Base-by-base conservation (phyloP, 2,888 invertebrate genomes). In the Criorhina ranunculi region DNA sequence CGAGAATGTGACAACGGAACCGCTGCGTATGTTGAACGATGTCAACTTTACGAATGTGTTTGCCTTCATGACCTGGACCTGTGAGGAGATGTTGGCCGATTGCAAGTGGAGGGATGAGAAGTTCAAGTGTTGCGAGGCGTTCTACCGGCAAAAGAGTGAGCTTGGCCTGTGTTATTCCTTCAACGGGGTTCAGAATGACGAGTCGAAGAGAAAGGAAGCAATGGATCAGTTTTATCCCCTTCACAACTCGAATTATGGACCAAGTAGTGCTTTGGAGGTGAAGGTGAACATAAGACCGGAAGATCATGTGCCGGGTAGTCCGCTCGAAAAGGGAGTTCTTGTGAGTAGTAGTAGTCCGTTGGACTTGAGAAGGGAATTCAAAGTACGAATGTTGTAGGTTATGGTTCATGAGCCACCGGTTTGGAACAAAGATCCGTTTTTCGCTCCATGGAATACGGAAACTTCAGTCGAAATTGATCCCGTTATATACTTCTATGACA, bases 161-260 rank as follows among this genome's bases (percentile, higher is more conserved):
- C 90, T 90, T 73, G 93, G 93, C 0, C 87, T 92, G 8, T 93
- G 93, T 77, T 92, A 92, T 89, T 88, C 92, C 0, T 93, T 93
- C 87, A 93, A 93, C 88, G 91, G 92, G 0, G 88, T 91, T 9
- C 89, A 91, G 44, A 89, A 89, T 1, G 88, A 81, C 0, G 89
- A 88, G 8, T 89, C 89, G 1, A 87, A 83, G 15, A 87, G 86
- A 5, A 89, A 86, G 88, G 86, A 88, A 37, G 75, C 86, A 1
- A 11, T 77, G 2, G 89, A 89, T 87, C 83, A 87, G 0, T 66
- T 88, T 60, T 90, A 89, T 89, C 91, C 90, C 0, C 90, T 88
- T 89, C 88, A 88, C 8, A 89, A 88, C 0, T 89, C 90, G 0
- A 87, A 88, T 0, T 88, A 89, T 0, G 90, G 90, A 0, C 89